phyloP scores from a whole-genome alignment of 2,797 vertebrate species.

The Zenarchopterus dispar region DNA sequence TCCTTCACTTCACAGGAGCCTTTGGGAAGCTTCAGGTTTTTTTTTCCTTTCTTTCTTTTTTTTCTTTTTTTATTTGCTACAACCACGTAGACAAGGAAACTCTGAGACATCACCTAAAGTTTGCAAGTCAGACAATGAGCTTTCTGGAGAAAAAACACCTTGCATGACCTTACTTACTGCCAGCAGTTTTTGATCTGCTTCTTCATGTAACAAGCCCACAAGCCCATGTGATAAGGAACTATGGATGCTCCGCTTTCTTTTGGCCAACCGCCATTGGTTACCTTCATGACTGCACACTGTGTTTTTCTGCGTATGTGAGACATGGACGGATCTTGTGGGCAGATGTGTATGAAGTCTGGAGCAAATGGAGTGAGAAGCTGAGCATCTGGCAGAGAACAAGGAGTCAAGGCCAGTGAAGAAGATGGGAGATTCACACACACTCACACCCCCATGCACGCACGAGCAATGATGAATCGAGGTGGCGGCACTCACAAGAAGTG shows the following conservation, averaged over 20 bases:
- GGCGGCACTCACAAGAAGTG: slow-evolving; percentile 30
- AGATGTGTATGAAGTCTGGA: slow-evolving; percentile 84
- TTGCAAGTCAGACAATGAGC: slow-evolving; percentile 73
- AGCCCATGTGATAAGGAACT: slow-evolving; percentile 40
- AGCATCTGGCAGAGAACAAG: slow-evolving; percentile 81
- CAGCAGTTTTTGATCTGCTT: slow-evolving; percentile 44
- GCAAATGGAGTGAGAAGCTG: slow-evolving; percentile 83
- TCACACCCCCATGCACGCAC: slow-evolving; percentile 10
- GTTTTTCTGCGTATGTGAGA: slow-evolving; percentile 25
- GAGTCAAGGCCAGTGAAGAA: slow-evolving; percentile 60
- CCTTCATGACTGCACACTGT: slow-evolving; percentile 18
- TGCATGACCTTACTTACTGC: slow-evolving; percentile 36
- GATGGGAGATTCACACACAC: slow-evolving; percentile 45
- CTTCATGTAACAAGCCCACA: slow-evolving; percentile 40
- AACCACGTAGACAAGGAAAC: slow-evolving; percentile 65
- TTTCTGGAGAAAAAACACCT: slow-evolving; percentile 31
- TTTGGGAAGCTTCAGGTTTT: slow-evolving; percentile 72
- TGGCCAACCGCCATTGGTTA: slow-evolving; percentile 31
- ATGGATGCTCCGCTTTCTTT: slow-evolving; percentile 24
- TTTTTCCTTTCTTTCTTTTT: no score
- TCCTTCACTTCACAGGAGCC: slow-evolving; percentile 77
- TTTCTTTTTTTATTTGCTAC: slow-evolving; percentile 60
- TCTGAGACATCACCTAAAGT: slow-evolving; percentile 68
- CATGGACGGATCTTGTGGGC: slow-evolving; percentile 68
- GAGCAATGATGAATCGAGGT: slow-evolving; percentile 40